These are phyloP conservation scores for Zaprionus kolodkinae DNA, from an alignment of 1,140 invertebrate genomes.

Conservation along the genomic window DNA sequence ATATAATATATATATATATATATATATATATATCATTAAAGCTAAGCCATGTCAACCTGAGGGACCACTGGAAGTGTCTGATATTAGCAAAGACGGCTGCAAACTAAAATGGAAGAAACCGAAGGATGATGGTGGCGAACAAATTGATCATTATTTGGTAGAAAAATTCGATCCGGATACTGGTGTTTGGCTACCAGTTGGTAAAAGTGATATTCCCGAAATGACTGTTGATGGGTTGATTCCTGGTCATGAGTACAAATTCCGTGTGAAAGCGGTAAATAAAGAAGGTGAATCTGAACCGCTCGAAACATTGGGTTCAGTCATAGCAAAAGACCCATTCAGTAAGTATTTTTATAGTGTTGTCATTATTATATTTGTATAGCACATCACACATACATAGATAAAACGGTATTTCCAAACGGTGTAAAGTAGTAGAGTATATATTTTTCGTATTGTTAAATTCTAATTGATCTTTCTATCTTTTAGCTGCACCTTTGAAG, in stretches of 20 bases:
- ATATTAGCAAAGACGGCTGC: conserved; percentile 97
- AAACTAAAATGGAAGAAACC: conserved; percentile 99
- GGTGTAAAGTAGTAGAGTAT: no score
- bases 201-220: conserved; percentile 91
- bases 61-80: conserved; percentile 97
- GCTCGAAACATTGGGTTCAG: conserved; percentile 95
- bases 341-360: conserved; percentile 56
- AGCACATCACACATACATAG: no score
- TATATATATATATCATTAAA: conserved; percentile 82
- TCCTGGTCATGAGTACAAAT: conserved; percentile 98
- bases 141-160: conserved; percentile 96
- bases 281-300: conserved; percentile 98
- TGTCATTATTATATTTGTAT: background rate
- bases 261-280: conserved; percentile 98
- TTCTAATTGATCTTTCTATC: background rate
- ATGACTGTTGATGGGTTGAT: conserved; percentile 94
- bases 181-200: conserved; percentile 95
- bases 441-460: no score
- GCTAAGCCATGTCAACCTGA: conserved; percentile 96
- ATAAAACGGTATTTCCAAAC: no score
- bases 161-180: conserved; percentile 98
- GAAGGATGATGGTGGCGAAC: conserved; percentile 98
- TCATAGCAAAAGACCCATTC: conserved; percentile 98
- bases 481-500: conserved; percentile 88
- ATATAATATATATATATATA: conserved; percentile 29